These are phyloP conservation scores for Sinelater perroti DNA, from an alignment of 2,888 invertebrate species.

Conservation along the genomic window DNA sequence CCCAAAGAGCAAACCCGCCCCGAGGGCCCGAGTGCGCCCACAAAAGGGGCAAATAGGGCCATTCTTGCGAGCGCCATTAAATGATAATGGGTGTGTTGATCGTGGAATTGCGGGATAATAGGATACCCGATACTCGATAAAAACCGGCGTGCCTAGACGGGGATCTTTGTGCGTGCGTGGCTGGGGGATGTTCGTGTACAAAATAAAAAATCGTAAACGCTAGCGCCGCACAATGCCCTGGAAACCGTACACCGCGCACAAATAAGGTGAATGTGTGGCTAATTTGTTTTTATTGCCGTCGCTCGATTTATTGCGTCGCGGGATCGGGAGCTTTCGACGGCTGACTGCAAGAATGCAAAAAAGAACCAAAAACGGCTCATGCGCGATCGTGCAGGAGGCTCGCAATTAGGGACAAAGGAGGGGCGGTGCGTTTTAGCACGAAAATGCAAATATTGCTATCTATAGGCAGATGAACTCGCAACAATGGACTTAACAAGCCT, in stretches of 20 bases:
- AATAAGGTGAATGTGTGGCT: slow-evolving; percentile 36
- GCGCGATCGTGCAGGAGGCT: no score
- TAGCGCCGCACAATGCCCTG: slow-evolving; percentile 38
- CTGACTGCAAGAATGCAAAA: no score
- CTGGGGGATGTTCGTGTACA: slow-evolving; percentile 38
- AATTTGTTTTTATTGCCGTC: slow-evolving; percentile 37
- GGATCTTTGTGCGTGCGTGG: slow-evolving; percentile 28
- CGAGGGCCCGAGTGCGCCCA: slow-evolving; percentile 25
- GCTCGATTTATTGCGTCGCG: neutral
- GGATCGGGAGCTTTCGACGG: no score
- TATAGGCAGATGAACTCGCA: no score
- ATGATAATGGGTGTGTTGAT: slow-evolving; percentile 46
- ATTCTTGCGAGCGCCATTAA: slow-evolving; percentile 39
- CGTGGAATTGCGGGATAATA: slow-evolving; percentile 47
- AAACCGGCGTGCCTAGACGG: slow-evolving; percentile 43
- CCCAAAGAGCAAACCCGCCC: no score
- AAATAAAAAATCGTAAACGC: slow-evolving; percentile 42
- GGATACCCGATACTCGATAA: slow-evolving; percentile 46
- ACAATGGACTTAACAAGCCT: no score
- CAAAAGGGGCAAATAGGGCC: slow-evolving; percentile 29
- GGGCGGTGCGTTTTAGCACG: no score
- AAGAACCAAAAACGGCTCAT: no score
- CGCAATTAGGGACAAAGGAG: no score
- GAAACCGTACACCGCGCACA: slow-evolving; percentile 32
- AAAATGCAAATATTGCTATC: no score